phyloP scores from a whole-genome alignment of 2,113 vertebrate species.

The Hyperopisus bebe region DNA sequence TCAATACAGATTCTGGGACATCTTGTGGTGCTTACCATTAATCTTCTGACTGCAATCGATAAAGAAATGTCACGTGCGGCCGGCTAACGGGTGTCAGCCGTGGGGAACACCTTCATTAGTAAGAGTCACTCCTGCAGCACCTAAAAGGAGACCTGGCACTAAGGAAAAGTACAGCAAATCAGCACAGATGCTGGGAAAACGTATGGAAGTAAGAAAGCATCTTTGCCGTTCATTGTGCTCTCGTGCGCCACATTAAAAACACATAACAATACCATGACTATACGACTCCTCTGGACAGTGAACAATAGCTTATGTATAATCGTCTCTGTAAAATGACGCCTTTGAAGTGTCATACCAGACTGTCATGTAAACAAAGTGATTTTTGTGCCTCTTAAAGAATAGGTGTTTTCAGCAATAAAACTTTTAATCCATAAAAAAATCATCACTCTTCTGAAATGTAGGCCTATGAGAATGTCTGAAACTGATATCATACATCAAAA shows the following conservation, averaged over 20 bases:
- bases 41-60: constrained; percentile 22
- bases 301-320: neutral
- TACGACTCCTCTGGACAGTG: neutral
- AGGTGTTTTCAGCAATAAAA: neutral
- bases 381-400: neutral
- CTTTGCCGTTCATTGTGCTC: neutral
- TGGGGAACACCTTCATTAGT: constrained; percentile 3
- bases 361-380: neutral
- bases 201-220: neutral
- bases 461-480: neutral
- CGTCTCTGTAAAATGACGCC: neutral
- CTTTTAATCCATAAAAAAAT: neutral
- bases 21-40: constrained; percentile 15
- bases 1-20: constrained; percentile 15
- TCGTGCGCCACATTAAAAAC: neutral
- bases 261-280: neutral
- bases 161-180: neutral
- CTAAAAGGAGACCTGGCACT: neutral
- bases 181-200: neutral
- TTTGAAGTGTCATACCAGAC: neutral
- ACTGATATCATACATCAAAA: neutral
- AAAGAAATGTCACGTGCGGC: constrained; percentile 2
- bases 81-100: neutral
- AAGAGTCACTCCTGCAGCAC: neutral
- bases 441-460: neutral